phyloP scores from a whole-genome alignment of 1,140 invertebrate species.

The Plutomurus gul region DNA sequence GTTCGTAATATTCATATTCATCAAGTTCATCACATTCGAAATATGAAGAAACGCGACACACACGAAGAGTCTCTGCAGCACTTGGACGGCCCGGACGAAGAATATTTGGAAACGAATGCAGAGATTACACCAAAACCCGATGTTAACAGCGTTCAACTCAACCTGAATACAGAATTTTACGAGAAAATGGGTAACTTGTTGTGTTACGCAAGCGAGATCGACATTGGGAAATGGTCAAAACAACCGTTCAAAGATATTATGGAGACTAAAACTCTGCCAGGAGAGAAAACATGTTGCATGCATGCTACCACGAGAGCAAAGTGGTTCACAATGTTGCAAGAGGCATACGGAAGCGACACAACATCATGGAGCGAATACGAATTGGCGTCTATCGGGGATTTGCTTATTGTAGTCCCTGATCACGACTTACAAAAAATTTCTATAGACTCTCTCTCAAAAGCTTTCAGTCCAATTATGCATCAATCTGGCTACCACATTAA shows the following conservation, averaged over 20 bases:
- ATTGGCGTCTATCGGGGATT: conserved; percentile 44
- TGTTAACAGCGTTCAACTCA: not conserved
- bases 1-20: conserved; percentile 10
- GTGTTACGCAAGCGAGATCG: conserved; percentile 37
- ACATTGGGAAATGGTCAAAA: not conserved
- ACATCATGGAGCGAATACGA: conserved; percentile 45
- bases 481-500: conserved; percentile 22
- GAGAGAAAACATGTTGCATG: conserved; percentile 50
- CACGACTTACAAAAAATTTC: conserved; percentile 43
- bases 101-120: too few species aligned
- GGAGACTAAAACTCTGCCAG: conserved; percentile 30
- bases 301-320: not conserved
- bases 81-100: not conserved
- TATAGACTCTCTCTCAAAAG: conserved; percentile 33
- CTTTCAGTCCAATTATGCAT: conserved; percentile 22
- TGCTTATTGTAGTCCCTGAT: conserved; percentile 39
- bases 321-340: conserved; percentile 43
- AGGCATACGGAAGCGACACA: conserved; percentile 42
- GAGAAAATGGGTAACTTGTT: conserved; percentile 44
- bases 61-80: not conserved
- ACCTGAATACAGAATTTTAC: not conserved
- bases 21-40: not conserved
- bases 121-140: too few species aligned
- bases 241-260: conserved; percentile 32
- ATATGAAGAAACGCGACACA: not conserved